Conservation (phyloP, 2,888 invertebrate species). For the Lampropteryx suffumata region DNA sequence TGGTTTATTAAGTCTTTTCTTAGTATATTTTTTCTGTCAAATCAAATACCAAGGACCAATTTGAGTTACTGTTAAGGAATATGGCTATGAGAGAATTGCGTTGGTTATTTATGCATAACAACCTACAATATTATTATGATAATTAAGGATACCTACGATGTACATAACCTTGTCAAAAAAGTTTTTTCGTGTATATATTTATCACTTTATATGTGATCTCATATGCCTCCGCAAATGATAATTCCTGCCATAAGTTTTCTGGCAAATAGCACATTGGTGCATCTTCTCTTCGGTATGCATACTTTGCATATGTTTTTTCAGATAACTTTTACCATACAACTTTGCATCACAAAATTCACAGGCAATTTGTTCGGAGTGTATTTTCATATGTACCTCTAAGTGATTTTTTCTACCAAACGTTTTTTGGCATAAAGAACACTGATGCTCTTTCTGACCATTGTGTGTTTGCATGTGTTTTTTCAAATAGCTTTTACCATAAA, state of each 20-base stretch:
- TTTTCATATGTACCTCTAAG: neutral
- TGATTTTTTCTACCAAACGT: neutral
- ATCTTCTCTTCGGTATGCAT: neutral
- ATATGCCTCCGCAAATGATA: neutral
- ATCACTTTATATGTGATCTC: neutral
- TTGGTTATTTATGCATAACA: too few species aligned
- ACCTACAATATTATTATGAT: too few species aligned
- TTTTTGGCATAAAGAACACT: neutral
- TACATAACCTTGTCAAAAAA: too few species aligned
- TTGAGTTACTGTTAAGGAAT: too few species aligned
- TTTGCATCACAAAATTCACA: neutral
- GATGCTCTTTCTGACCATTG: neutral
- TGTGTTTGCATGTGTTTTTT: neutral
- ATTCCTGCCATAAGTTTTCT: neutral
- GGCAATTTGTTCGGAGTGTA: neutral
- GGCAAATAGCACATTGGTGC: neutral
- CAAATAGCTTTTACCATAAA: neutral
- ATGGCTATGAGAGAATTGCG: too few species aligned
- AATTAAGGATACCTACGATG: too few species aligned
- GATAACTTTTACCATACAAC: neutral
- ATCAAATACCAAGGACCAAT: too few species aligned
- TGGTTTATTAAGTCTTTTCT: too few species aligned
- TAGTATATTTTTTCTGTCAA: too few species aligned
- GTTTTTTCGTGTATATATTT: neutral
- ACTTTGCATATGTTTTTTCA: neutral